Evolutionary conservation across 2,113 vertebrate species (phyloP), one percentile per base, ranked within the genome.

Genomic region (Sylvicapra grimmia): DNA sequence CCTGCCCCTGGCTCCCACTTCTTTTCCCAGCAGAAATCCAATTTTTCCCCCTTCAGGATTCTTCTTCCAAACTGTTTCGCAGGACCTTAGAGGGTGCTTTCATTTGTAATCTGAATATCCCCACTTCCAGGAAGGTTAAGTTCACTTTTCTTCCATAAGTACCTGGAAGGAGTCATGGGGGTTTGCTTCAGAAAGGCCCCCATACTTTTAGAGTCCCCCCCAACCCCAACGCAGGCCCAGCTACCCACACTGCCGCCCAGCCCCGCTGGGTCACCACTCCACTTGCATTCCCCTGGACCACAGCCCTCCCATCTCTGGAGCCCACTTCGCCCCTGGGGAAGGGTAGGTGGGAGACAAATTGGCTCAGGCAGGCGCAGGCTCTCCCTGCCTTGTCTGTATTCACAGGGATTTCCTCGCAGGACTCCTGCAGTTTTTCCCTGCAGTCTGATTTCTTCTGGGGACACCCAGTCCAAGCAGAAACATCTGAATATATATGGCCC

Each of bases 201-300:
- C 7, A 0, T 19, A 40, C n/a, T 25, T 36, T 23, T 51, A 58
- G 4, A 33, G 13, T 1, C 31, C 29, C 31, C 14, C 0, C 10
- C 5, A 25, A 2, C 9, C 29, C 40, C 27, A 1, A 2, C 10
- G 4, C 14, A 58, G 47, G n/a, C 12, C 19, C 1, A 79, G 33
- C 21, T 40, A 11, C 8, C 18, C 11, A 16, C 5, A 10, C 13
- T 40, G 33, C n/a, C 10, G 3, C 47, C 36, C 8, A 0, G 5
- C 51, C 12, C 44, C 9, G 6, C 27, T 59, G 79, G 53, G 27
- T 40, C 56, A 8, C 29, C 10, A 10, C 56, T 61, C n/a, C 33
- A 2, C n/a, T 72, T 0, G 7, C 10, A 3, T 3, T 11, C n/a
- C 56, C 49, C 31, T 29, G 31, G 6, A 40, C 29, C 47, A 8